phyloP scores from a whole-genome alignment of 1,140 invertebrate species.

The Augochlora pura region DNA sequence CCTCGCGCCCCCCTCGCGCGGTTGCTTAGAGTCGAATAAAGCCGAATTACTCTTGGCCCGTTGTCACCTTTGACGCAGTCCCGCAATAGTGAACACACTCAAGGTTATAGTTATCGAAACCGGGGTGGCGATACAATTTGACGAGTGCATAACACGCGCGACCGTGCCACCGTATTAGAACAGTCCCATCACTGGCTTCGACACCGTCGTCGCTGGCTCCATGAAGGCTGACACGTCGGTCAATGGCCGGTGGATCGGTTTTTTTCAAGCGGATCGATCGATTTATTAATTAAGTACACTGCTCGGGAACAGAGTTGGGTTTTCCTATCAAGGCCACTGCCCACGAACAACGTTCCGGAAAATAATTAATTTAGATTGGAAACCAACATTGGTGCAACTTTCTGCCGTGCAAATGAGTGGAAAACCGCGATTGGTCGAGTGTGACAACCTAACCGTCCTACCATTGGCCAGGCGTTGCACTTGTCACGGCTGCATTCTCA shows the following conservation, averaged over 20 bases:
- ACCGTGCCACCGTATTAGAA: conserved; percentile 44
- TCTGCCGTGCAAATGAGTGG: background rate
- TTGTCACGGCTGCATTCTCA: background rate
- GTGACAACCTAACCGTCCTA: background rate
- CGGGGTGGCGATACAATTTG: conserved; percentile 37
- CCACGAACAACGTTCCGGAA: conserved; percentile 39
- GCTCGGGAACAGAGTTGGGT: conserved; percentile 50
- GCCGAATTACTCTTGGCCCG: conserved; percentile 28
- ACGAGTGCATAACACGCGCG: conserved; percentile 58
- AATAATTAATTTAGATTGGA: conserved; percentile 46
- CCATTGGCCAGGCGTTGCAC: conserved; percentile 9
- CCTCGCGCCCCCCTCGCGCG: conserved; percentile 57
- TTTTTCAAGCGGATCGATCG: conserved; percentile 23
- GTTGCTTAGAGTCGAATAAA: conserved; percentile 26
- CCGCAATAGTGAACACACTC: conserved; percentile 49
- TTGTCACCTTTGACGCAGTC: conserved; percentile 46
- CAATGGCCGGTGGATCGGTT: conserved; percentile 33
- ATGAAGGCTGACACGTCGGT: conserved; percentile 52
- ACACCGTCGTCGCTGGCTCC: conserved; percentile 40
- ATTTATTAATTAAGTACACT: conserved; percentile 67
- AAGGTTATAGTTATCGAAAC: conserved; percentile 62
- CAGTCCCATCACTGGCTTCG: conserved; percentile 46
- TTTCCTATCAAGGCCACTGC: conserved; percentile 65
- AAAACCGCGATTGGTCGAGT: conserved; percentile 16
- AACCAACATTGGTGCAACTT: conserved; percentile 18